Base-by-base conservation (phyloP, 2,888 invertebrate species). In the Cartodere bifasciata region DNA sequence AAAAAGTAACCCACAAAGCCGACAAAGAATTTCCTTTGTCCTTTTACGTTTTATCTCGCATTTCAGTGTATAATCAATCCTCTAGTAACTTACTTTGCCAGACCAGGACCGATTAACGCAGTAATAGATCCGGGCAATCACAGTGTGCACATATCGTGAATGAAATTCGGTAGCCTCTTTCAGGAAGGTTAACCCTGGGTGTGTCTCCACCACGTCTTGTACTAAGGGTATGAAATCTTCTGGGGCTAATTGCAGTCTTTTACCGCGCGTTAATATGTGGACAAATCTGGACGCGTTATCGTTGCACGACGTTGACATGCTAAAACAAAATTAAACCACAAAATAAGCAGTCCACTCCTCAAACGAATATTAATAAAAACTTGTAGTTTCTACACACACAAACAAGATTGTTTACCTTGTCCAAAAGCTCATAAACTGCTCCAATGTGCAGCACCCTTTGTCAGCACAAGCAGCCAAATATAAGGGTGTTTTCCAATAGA, bases 161-260 rank as follows among this genome's bases (percentile, higher is more conserved):
- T 98, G 97, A 65, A 98, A 98, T 67, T 98, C 97, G 2, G 87
- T 86, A 35, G 97, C 95, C 60, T 95, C 92, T 60, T 92, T 88
- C 35, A 98, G 73, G 69, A 98, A 98, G 39, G 85, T 86, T 44
- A 98, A 72, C 26, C 98, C 97, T 1, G 95, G 95, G 68, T 97
- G 95, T 5, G 91, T 88, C 59, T 97, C 94, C 23, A 97, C 92
- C n/a, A 97, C 90, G 60, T 97, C 95, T 65, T 94, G 88, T 30
- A 95, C 81, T 45, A 95, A 63, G 13, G 91, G 83, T 52, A 91
- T 83, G 60, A 97, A 81, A 64, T 97, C 95, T 52, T 92, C 91
- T 0, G 88, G 87, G 13, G 79, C 67, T 41, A 86, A 68, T 42
- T 66, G 68, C 46, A 61, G 65, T 50, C 74, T 68, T 42, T 69